These are phyloP conservation scores for Diachasma alloeum DNA, from an alignment of 1,140 invertebrate species.

Conservation along the genomic window DNA sequence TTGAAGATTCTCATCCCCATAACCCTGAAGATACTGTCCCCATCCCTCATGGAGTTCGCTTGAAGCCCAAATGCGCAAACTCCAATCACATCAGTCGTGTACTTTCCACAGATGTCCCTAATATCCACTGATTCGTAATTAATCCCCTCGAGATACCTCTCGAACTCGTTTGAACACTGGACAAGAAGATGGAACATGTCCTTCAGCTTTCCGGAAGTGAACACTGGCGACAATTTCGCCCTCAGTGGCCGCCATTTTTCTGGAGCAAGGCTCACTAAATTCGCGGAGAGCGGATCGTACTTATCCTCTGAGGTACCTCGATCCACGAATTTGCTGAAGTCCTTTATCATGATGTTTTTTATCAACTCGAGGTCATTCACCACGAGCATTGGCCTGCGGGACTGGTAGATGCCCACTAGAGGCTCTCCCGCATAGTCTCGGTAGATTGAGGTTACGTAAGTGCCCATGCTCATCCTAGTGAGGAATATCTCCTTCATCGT, in stretches of 20 bases:
- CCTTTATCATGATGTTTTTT: slow-evolving; percentile 62
- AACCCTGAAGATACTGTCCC: slow-evolving; percentile 63
- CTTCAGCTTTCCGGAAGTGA: slow-evolving; percentile 65
- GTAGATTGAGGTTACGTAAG: background rate
- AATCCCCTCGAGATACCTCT: slow-evolving; percentile 29
- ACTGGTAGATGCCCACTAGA: slow-evolving; percentile 19
- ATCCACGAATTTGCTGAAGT: slow-evolving; percentile 61
- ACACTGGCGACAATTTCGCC: slow-evolving; percentile 52
- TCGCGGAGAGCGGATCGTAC: slow-evolving; percentile 48
- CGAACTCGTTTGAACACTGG: slow-evolving; percentile 57
- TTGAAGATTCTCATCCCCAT: slow-evolving; percentile 55
- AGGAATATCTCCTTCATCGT: background rate
- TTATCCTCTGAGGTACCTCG: slow-evolving; percentile 47
- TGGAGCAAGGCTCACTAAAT: slow-evolving; percentile 50
- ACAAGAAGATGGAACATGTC: slow-evolving; percentile 61
- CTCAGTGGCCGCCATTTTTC: slow-evolving; percentile 23
- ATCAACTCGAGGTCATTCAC: slow-evolving; percentile 61
- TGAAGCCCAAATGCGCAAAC: slow-evolving; percentile 21
- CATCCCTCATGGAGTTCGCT: slow-evolving; percentile 27
- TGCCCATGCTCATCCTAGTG: background rate
- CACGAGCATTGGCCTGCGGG: slow-evolving; percentile 51
- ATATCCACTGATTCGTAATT: slow-evolving; percentile 32
- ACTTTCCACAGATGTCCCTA: slow-evolving; percentile 2
- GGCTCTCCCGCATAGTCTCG: slow-evolving; percentile 11
- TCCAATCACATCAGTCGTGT: slow-evolving; percentile 19